A percentile compares a stretch with the other conserved stretches of the same genome.
Conservation (phyloP, 2,888 invertebrate species). For the Xestia c-nigrum region DNA sequence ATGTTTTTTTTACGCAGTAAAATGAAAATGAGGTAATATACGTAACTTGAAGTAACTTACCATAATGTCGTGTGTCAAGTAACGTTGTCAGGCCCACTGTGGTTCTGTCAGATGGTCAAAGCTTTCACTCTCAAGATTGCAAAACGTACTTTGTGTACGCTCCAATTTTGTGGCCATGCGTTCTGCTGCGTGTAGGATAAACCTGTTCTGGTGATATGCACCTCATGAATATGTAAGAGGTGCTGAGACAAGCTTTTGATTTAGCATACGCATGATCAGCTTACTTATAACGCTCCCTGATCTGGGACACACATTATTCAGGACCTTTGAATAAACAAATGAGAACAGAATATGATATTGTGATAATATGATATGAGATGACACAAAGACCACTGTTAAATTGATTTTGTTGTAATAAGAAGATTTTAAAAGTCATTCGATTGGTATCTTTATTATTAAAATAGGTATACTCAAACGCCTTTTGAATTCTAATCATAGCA, state of each 20-base stretch:
- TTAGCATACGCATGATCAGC: not conserved
- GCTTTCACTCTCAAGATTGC: constrained; percentile 71
- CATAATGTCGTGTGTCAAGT: constrained; percentile 79
- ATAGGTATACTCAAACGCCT: no score
- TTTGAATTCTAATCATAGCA: not conserved
- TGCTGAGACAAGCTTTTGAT: not conserved
- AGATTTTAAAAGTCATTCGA: not conserved
- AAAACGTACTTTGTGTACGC: constrained; percentile 56
- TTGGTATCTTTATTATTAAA: not conserved
- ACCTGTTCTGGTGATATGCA: constrained; percentile 25
- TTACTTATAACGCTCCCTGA: not conserved
- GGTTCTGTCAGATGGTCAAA: constrained; percentile 60
- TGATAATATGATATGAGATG: no score
- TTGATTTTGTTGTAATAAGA: not conserved
- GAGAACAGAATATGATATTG: not conserved
- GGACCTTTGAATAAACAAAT: not conserved
- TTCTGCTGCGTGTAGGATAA: constrained; percentile 27
- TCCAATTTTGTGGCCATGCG: constrained; percentile 47
- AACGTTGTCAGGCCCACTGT: constrained; percentile 74
- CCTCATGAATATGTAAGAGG: not conserved
- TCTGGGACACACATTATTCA: not conserved
- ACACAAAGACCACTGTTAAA: not conserved
- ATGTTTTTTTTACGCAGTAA: not conserved
- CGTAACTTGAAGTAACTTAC: constrained; percentile 79
- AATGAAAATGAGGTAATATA: constrained; percentile 19